phyloP scores from a whole-genome alignment of 2,888 invertebrate species.

The Lasioglossum oenotherae region DNA sequence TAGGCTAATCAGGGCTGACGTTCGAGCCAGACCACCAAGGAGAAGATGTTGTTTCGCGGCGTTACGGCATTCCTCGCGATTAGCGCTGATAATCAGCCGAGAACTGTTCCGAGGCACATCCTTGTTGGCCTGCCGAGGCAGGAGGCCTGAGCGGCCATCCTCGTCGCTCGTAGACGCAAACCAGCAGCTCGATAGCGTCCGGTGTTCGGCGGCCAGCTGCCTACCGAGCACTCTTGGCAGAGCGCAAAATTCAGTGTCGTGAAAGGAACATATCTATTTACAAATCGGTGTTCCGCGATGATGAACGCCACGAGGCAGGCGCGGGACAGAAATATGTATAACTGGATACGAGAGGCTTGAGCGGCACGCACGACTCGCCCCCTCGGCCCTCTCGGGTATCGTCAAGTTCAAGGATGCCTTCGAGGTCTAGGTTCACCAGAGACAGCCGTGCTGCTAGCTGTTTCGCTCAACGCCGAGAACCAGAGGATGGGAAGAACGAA shows the following conservation, averaged over 20 bases:
- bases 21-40: constrained; percentile 4
- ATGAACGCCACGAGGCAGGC: constrained; percentile 67
- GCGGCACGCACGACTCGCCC: constrained; percentile 51
- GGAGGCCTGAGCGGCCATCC: neutral
- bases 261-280: constrained; percentile 62
- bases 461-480: constrained; percentile 15
- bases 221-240: neutral
- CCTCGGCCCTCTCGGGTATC: constrained; percentile 55
- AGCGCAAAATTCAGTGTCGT: neutral
- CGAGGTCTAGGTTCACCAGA: constrained; percentile 62
- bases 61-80: constrained; percentile 9
- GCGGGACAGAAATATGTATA: constrained; percentile 49
- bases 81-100: neutral
- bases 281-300: constrained; percentile 72
- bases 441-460: constrained; percentile 23
- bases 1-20: constrained; percentile 11
- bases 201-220: neutral
- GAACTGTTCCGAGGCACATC: constrained; percentile 3
- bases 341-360: constrained; percentile 47
- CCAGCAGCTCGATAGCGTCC: neutral
- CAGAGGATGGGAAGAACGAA: neutral
- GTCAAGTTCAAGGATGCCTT: constrained; percentile 69
- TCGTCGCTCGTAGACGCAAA: neutral
- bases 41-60: constrained; percentile 11
- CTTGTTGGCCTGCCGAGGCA: neutral